These are phyloP conservation scores for Electrophaes corylata DNA, from an alignment of 2,888 invertebrate species.

Conservation along the genomic window DNA sequence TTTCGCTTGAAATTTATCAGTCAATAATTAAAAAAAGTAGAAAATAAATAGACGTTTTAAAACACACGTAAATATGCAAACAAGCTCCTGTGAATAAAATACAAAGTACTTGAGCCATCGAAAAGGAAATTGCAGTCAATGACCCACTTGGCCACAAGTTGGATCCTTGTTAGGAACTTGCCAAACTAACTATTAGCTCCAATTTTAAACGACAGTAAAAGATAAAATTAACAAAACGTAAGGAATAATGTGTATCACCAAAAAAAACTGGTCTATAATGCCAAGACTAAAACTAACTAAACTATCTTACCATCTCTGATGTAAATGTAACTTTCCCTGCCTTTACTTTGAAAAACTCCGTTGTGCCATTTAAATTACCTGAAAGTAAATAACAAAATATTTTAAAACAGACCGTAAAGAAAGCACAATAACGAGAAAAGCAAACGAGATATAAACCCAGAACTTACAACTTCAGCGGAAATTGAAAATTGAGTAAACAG, in stretches of 20 bases:
- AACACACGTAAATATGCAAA: neutral
- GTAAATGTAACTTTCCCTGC: neutral
- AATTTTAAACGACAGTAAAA: constrained; percentile 18
- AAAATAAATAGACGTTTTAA: neutral
- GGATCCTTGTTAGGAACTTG: constrained; percentile 16
- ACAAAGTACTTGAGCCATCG: constrained; percentile 15
- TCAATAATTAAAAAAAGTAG: neutral
- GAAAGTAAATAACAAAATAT: constrained; percentile 34
- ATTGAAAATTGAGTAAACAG: constrained; percentile 55
- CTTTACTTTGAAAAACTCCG: constrained; percentile 2
- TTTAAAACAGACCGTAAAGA: constrained; percentile 18
- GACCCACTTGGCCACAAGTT: constrained; percentile 30
- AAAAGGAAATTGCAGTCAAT: constrained; percentile 24
- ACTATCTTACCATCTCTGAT: constrained; percentile 6
- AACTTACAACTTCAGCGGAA: constrained; percentile 48
- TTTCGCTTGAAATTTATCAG: neutral
- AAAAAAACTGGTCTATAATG: neutral
- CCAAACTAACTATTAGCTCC: constrained; percentile 16
- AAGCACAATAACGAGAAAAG: constrained; percentile 30
- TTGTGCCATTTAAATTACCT: constrained; percentile 32
- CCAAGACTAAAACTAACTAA: neutral
- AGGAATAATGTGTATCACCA: neutral
- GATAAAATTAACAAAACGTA: neutral
- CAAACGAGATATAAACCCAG: constrained; percentile 42
- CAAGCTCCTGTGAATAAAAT: constrained; percentile 5